Evolutionary conservation across 2,113 vertebrate species (phyloP).

Genomic region (Recurvirostra avosetta): DNA sequence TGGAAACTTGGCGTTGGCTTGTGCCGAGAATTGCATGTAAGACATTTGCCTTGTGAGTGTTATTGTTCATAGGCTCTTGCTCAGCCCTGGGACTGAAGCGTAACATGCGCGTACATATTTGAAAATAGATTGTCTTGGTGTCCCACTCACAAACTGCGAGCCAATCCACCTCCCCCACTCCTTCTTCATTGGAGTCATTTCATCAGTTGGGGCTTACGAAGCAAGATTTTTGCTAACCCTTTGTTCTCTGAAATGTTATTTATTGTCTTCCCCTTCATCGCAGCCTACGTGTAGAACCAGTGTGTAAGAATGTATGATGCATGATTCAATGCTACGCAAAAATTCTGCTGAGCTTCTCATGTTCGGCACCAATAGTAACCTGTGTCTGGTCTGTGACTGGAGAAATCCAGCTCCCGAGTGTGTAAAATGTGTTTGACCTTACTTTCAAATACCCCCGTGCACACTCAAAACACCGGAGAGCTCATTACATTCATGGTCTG

Average conservation of each 20-base stretch:
- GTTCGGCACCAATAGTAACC: neutral
- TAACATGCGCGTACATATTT: neutral
- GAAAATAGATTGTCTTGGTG: slow-evolving; percentile 16
- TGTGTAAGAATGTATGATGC: neutral
- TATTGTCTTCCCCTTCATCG: neutral
- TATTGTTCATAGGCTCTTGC: neutral
- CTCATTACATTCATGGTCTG: neutral
- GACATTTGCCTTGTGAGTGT: neutral
- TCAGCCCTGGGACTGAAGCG: neutral
- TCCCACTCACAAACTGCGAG: neutral
- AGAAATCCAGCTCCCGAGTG: neutral
- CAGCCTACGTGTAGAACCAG: neutral
- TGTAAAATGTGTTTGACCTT: neutral
- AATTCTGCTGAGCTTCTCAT: neutral
- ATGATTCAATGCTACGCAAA: neutral
- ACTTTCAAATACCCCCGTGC: neutral
- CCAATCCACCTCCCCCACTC: neutral
- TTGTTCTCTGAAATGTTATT: neutral
- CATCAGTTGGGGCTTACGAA: neutral
- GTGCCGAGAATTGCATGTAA: neutral
- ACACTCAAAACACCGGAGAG: neutral
- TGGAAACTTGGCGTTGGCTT: neutral
- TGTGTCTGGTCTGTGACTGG: neutral
- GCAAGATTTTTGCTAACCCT: neutral
- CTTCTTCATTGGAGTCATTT: neutral